Evolutionary conservation across 2,888 invertebrate species (phyloP).

Genomic region (Microplitis manilae): DNA sequence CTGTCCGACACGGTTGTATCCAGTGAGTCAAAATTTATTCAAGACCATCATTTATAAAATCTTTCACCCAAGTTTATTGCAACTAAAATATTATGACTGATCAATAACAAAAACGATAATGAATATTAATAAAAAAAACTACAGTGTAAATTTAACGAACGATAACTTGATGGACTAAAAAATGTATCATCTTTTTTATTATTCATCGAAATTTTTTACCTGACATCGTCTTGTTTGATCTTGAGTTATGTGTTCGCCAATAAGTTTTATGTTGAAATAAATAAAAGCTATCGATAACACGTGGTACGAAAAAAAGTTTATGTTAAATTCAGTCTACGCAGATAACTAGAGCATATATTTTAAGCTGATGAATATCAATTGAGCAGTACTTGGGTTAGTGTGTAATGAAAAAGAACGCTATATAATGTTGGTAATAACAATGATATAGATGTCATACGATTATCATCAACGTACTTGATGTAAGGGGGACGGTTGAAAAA

Average conservation of each 20-base stretch:
- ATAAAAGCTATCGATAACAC: no score
- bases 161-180: conserved; percentile 28
- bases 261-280: no score
- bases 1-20: conserved; percentile 50
- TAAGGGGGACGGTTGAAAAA: no score
- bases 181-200: not conserved
- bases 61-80: not conserved
- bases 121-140: not conserved
- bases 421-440: conserved; percentile 40
- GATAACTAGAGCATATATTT: no score
- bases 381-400: no score
- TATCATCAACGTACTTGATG: conserved; percentile 47
- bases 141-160: not conserved
- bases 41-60: conserved; percentile 38
- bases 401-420: no score
- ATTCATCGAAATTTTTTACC: no score
- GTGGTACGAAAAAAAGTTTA: no score
- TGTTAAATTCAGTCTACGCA: no score
- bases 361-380: no score
- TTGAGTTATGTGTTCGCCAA: no score
- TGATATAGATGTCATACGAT: conserved; percentile 57
- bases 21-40: conserved; percentile 60
- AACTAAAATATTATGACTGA: not conserved
- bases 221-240: no score
- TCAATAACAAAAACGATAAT: not conserved